These are phyloP conservation scores for Netelia fuscicornis DNA, from an alignment of 2,888 invertebrate species.

Conservation along the genomic window DNA sequence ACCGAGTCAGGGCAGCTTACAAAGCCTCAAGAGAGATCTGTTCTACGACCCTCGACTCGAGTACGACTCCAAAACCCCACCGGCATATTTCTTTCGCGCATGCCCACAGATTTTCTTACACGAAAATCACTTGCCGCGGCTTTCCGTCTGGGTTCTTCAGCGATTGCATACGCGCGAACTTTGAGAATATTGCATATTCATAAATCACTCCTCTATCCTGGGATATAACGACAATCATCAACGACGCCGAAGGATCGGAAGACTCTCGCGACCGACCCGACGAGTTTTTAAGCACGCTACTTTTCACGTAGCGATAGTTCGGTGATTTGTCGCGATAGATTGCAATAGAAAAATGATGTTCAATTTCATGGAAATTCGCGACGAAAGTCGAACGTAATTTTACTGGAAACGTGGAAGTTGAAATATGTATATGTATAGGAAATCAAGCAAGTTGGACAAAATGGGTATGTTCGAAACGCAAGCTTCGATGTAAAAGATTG, in stretches of 20 bases:
- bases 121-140: neutral
- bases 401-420: neutral
- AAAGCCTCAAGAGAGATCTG: neutral
- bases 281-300: slow-evolving; percentile 1
- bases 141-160: neutral
- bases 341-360: slow-evolving; percentile 5
- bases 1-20: neutral
- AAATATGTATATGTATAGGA: slow-evolving; percentile 8
- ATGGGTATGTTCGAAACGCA: slow-evolving; percentile 21
- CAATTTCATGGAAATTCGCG: slow-evolving; percentile 21
- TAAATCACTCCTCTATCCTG: slow-evolving; percentile 37
- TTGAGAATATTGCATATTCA: slow-evolving; percentile 74
- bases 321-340: slow-evolving; percentile 29
- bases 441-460: slow-evolving; percentile 26
- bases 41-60: neutral
- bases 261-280: neutral
- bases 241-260: neutral
- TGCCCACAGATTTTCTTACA: neutral
- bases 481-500: slow-evolving; percentile 45
- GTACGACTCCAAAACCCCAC: neutral
- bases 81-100: slow-evolving; percentile 1
- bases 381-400: slow-evolving; percentile 1
- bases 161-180: slow-evolving; percentile 4
- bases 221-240: slow-evolving; percentile 10
- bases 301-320: neutral